Percentiles rank a stretch among this genome's conserved stretches.
Evolutionary conservation across 2,888 invertebrate species (phyloP).

Genomic region (Macaria liturata): DNA sequence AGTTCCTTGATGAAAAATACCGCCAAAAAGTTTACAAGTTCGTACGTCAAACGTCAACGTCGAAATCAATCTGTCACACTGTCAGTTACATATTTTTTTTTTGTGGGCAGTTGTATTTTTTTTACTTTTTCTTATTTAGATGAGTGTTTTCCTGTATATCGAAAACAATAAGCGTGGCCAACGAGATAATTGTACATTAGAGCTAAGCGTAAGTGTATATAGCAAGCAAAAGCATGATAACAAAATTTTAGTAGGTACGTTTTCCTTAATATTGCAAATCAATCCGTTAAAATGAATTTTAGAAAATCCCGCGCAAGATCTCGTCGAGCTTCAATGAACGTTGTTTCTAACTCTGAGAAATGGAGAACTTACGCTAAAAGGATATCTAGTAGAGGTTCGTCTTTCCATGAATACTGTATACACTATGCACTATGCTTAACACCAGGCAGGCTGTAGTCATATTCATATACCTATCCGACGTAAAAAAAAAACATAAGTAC

Average conservation of each 20-base stretch:
- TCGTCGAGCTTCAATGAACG: constrained; percentile 54
- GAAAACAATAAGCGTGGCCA: constrained; percentile 40
- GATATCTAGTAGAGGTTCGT: constrained; percentile 46
- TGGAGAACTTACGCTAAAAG: constrained; percentile 58
- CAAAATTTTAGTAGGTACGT: constrained; percentile 49
- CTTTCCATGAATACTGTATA: not conserved
- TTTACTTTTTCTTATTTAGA: too few species aligned
- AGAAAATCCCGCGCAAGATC: constrained; percentile 56
- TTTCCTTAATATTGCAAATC: too few species aligned
- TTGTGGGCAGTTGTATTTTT: too few species aligned
- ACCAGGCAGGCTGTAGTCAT: too few species aligned
- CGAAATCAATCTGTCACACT: too few species aligned
- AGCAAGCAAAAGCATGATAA: constrained; percentile 25
- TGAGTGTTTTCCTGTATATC: too few species aligned
- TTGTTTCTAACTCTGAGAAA: constrained; percentile 56
- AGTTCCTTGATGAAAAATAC: too few species aligned
- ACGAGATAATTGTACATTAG: constrained; percentile 49
- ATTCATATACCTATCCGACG: too few species aligned
- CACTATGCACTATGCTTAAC: not conserved
- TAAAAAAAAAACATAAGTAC: too few species aligned
- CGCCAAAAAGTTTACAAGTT: too few species aligned
- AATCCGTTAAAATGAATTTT: constrained; percentile 61
- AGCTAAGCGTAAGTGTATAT: constrained; percentile 39
- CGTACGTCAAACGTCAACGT: too few species aligned
- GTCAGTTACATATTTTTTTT: too few species aligned